These are phyloP conservation scores for Microdon myrmicae DNA, from an alignment of 2,888 invertebrate genomes.

Conservation along the genomic window DNA sequence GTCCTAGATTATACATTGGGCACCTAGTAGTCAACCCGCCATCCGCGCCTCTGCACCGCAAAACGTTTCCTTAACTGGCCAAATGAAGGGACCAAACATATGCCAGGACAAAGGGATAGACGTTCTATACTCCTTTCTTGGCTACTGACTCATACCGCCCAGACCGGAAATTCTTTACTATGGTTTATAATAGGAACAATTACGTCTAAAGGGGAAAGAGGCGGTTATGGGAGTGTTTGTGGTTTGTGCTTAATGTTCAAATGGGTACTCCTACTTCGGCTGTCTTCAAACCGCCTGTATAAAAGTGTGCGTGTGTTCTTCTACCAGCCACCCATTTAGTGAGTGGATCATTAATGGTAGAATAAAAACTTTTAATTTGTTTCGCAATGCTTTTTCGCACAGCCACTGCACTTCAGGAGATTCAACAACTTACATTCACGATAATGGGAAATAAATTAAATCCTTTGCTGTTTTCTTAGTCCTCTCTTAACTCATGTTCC, in stretches of 20 bases:
- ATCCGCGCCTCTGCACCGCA: no score
- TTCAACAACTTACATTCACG: slow-evolving; percentile 11
- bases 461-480: no score
- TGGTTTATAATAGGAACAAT: slow-evolving; percentile 9
- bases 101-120: no score
- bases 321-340: slow-evolving; percentile 5
- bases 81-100: no score
- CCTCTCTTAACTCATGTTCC: no score
- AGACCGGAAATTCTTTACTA: background rate
- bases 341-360: slow-evolving; percentile 14
- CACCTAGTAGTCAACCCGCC: no score
- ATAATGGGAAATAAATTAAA: slow-evolving; percentile 31
- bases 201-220: slow-evolving; percentile 1
- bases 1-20: no score
- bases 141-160: slow-evolving; percentile 6
- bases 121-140: background rate
- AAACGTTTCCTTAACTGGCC: no score
- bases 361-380: slow-evolving; percentile 22
- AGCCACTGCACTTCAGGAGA: slow-evolving; percentile 7
- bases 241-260: slow-evolving; percentile 17
- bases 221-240: slow-evolving; percentile 9
- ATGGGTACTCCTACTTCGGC: no score
- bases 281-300: slow-evolving; percentile 1
- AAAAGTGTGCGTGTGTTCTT: background rate
- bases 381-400: slow-evolving; percentile 19